These are phyloP conservation scores for Amblyraja radiata DNA, from an alignment of 2,797 vertebrate genomes.

Conservation along the genomic window DNA sequence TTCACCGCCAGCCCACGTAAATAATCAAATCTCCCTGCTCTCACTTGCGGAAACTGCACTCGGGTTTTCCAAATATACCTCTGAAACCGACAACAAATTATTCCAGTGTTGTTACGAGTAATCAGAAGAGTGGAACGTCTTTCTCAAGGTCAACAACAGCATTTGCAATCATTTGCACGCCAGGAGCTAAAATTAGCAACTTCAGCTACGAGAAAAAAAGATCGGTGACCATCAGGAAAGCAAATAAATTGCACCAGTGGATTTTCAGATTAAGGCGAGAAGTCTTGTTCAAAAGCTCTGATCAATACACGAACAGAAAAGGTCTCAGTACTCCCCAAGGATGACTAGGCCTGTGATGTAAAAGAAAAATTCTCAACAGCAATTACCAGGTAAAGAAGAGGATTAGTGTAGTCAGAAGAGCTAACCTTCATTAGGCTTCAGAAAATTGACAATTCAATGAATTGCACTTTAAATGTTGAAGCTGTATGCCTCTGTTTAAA, in stretches of 20 bases:
- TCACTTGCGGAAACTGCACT: neutral
- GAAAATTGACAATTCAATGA: neutral
- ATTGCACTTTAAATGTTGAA: slow-evolving; percentile 1
- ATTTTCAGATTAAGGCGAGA: slow-evolving; percentile 1
- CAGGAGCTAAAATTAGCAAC: neutral
- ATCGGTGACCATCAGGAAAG: neutral
- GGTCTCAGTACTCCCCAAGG: neutral
- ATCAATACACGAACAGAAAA: slow-evolving; percentile 19
- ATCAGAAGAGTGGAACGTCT: neutral
- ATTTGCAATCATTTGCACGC: neutral
- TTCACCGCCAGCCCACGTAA: neutral
- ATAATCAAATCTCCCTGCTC: slow-evolving; percentile 17
- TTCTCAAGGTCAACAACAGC: neutral
- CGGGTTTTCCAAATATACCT: neutral
- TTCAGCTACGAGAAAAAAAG: neutral
- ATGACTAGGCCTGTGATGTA: neutral
- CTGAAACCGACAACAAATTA: neutral
- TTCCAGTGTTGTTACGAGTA: neutral
- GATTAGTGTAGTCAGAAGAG: neutral
- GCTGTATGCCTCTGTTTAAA: neutral
- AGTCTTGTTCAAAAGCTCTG: neutral
- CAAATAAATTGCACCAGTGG: neutral
- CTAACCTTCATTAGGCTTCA: neutral
- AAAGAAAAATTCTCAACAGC: slow-evolving; percentile 7
- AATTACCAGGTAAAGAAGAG: slow-evolving; percentile 12